phyloP scores from a whole-genome alignment of 2,113 vertebrate genomes.

The Heloderma charlesbogerti region DNA sequence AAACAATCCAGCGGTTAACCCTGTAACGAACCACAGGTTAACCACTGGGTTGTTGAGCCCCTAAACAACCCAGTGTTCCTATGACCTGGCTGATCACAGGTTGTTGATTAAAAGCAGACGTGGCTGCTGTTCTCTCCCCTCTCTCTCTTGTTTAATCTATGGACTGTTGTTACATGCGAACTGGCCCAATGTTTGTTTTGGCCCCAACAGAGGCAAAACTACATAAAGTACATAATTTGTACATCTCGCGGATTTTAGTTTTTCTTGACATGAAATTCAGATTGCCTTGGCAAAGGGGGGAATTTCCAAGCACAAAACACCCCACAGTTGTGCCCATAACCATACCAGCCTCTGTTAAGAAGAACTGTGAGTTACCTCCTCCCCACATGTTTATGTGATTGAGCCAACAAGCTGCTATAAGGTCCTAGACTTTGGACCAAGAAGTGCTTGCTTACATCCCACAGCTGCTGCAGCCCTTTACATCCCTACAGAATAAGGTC shows the following conservation, averaged over 20 bases:
- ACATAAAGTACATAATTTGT: not conserved
- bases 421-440: not conserved
- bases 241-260: not conserved
- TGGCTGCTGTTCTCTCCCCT: no score
- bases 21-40: no score
- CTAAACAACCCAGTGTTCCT: no score
- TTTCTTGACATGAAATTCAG: not conserved
- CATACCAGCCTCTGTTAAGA: not conserved
- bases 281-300: not conserved
- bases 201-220: not conserved
- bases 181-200: no score
- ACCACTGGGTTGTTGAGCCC: no score
- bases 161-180: no score
- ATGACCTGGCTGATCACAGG: no score
- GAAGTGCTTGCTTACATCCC: not conserved
- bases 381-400: not conserved
- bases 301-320: not conserved
- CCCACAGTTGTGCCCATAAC: not conserved
- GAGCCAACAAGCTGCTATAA: not conserved
- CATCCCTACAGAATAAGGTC: not conserved
- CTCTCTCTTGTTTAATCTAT: no score
- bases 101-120: no score
- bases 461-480: not conserved
- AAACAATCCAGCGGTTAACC: no score
- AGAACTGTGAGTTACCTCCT: not conserved